Conservation (phyloP, 2,888 invertebrate genomes). For the Ferdinandea cuprea region DNA sequence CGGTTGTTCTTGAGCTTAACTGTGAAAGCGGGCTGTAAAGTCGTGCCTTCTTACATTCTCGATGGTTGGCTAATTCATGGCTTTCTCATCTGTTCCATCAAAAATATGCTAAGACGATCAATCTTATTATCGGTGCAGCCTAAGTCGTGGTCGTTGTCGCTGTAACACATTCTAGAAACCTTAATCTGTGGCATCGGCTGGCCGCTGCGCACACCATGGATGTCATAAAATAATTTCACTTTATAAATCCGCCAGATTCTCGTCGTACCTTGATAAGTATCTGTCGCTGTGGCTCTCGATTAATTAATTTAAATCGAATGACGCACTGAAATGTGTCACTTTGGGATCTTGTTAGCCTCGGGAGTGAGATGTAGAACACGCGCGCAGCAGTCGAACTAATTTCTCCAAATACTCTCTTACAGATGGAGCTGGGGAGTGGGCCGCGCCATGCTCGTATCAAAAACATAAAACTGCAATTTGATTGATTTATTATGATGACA, state of each 20-base stretch:
- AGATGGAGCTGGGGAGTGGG: constrained; percentile 33
- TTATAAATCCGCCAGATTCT: constrained; percentile 34
- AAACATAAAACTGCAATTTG: constrained; percentile 60
- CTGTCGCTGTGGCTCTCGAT: constrained; percentile 27
- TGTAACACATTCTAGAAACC: constrained; percentile 50
- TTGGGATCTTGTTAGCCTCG: constrained; percentile 24
- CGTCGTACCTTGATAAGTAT: constrained; percentile 36
- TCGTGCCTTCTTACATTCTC: constrained; percentile 35
- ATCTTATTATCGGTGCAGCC: constrained; percentile 44
- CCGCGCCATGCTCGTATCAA: constrained; percentile 28
- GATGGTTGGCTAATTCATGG: constrained; percentile 17
- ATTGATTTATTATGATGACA: constrained; percentile 68
- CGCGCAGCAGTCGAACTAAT: constrained; percentile 18
- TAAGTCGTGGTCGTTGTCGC: neutral
- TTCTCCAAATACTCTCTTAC: constrained; percentile 62
- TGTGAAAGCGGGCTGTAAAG: constrained; percentile 57
- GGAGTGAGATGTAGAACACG: constrained; percentile 40
- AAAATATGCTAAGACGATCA: constrained; percentile 52
- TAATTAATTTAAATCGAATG: constrained; percentile 52
- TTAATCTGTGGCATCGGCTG: constrained; percentile 40
- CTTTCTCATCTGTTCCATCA: constrained; percentile 54
- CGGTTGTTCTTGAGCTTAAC: constrained; percentile 23
- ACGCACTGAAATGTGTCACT: constrained; percentile 20
- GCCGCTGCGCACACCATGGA: neutral
- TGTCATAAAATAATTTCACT: constrained; percentile 59